Base-by-base conservation (phyloP, 1,140 invertebrate genomes). In the Hypothenemus hampei region DNA sequence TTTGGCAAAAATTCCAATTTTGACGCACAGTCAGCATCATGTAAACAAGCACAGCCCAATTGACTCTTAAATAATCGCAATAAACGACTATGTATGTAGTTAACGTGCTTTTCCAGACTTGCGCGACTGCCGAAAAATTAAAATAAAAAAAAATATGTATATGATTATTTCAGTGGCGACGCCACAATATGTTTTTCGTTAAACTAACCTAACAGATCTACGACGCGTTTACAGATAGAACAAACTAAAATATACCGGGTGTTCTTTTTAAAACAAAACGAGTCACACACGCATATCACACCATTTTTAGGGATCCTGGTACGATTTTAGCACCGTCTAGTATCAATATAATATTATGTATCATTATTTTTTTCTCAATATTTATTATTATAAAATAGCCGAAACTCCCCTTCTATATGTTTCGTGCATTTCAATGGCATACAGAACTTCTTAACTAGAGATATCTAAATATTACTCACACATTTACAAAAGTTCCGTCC, bases 381-480 rank as follows among this genome's bases (percentile, higher is more conserved):
- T 60, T 65, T 58, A n/a, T n/a, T 62, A 19, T 44, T 61, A 65
- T 48, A 48, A 65, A 65, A 60, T 54, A 63, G 63, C 63, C 61
- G 63, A 59, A 66, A 66, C 73, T 74, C 76, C 77, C 70, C 77
- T 80, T 80, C 77, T 79, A 80, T 79, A 78, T 74, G 78, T 80
- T 80, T 79, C 78, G 77, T 80, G 78, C 78, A 80, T 80, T 80
- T 80, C 78, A 77, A 77, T 75, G 78, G 77, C 77, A 78, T 79
- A 78, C 75, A 77, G 75, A 50, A 58, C 61, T 62, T n/a, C 48
- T 57, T 58, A 54, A 60, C 57, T 63, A 61, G 56, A 13, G 8
- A 48, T 16, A 41, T 47, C 56, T 58, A 60, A 63, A 36, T 46
- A 62, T 50, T 58, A n/a, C 53, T 58, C 59, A 63, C 61, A 58